Evolutionary conservation across 1,140 invertebrate species (phyloP).

Genomic region (Hesperophylax magnus): DNA sequence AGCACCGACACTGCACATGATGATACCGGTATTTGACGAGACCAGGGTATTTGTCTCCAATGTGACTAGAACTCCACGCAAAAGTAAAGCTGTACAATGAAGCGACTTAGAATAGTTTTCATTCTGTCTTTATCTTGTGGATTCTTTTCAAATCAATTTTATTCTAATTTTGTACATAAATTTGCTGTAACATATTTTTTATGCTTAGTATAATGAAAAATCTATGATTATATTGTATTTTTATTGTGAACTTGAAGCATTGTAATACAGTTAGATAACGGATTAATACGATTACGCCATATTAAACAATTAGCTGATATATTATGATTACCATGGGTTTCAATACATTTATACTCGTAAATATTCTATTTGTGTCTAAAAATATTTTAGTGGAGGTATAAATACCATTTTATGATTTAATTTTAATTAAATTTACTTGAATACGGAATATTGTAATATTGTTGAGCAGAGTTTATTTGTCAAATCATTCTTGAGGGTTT

Average conservation of each 20-base stretch:
- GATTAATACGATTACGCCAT: constrained; percentile 18
- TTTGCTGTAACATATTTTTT: constrained; percentile 32
- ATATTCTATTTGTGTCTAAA: constrained; percentile 13
- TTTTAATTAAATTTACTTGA: constrained; percentile 1
- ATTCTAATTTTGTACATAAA: constrained; percentile 25
- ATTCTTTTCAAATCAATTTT: neutral
- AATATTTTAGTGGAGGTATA: constrained; percentile 15
- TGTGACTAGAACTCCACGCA: neutral
- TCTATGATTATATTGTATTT: too few relatives aligned
- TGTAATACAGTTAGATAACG: constrained; percentile 1
- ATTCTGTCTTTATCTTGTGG: constrained; percentile 1
- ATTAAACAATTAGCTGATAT: constrained; percentile 30
- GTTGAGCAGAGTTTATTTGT: neutral
- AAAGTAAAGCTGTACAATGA: neutral
- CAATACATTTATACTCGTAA: constrained; percentile 10
- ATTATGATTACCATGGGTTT: constrained; percentile 9
- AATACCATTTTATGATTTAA: constrained; percentile 18
- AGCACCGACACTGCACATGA: neutral
- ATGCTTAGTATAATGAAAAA: constrained; percentile 18
- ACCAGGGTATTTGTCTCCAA: too few relatives aligned
- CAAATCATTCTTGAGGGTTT: neutral
- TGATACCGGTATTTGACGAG: too few relatives aligned
- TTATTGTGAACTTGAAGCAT: constrained; percentile 18
- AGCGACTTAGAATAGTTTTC: neutral
- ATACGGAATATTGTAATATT: neutral